Conservation (phyloP, 2,888 invertebrate genomes). For the Osedax fenrisi region DNA sequence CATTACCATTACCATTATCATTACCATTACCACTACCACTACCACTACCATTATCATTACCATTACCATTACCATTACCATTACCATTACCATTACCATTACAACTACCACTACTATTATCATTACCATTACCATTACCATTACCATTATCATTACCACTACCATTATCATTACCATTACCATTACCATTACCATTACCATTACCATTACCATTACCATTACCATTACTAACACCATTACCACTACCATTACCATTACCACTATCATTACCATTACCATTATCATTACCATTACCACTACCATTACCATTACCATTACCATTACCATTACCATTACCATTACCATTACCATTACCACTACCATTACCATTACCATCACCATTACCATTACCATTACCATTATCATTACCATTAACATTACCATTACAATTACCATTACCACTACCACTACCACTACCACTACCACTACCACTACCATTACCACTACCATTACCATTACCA, state of each 20-base stretch:
- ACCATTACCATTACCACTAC: background rate
- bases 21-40: slow-evolving; percentile 23
- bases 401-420: background rate
- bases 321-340: too few species aligned
- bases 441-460: background rate
- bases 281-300: slow-evolving; percentile 38
- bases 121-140: background rate
- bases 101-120: slow-evolving; percentile 12
- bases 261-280: slow-evolving; percentile 36
- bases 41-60: slow-evolving; percentile 22
- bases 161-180: slow-evolving; percentile 19
- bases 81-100: slow-evolving; percentile 21
- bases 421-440: background rate
- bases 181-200: slow-evolving; percentile 19
- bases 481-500: background rate
- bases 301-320: background rate
- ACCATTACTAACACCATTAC: slow-evolving; percentile 18
- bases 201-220: slow-evolving; percentile 21
- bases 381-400: background rate
- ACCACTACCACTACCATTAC: background rate
- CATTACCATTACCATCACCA: background rate
- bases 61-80: slow-evolving; percentile 25
- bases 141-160: slow-evolving; percentile 15
- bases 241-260: slow-evolving; percentile 14
- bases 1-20: slow-evolving; percentile 13